Conservation (phyloP, 2,113 vertebrate species). For the Carettochelys insculpta region DNA sequence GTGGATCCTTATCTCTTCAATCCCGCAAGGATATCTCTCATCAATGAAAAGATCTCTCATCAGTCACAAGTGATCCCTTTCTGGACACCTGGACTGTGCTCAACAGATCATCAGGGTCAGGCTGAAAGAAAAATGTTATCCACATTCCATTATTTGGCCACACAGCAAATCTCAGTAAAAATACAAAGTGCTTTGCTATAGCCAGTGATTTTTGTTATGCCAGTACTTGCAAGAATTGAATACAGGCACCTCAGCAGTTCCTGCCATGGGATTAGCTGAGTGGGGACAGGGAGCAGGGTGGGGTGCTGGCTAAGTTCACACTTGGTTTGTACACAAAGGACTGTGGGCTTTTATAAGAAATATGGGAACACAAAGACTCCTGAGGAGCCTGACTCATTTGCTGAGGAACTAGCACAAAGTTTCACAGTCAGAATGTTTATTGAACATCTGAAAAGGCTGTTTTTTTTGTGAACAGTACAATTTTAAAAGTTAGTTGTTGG, state of each 20-base stretch:
- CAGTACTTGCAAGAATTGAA: too few relatives aligned
- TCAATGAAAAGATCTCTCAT: neutral
- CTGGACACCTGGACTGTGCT: neutral
- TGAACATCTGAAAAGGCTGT: neutral
- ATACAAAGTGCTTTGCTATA: too few relatives aligned
- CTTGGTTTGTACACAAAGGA: neutral
- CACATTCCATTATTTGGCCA: neutral
- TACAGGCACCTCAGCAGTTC: too few relatives aligned
- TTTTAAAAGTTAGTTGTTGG: neutral
- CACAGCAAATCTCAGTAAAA: neutral
- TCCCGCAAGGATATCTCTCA: too few relatives aligned
- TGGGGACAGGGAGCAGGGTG: too few relatives aligned
- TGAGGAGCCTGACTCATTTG: neutral
- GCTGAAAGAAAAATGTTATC: neutral
- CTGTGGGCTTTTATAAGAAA: neutral
- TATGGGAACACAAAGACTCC: neutral
- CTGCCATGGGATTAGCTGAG: too few relatives aligned
- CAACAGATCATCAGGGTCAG: neutral
- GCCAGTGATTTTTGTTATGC: too few relatives aligned
- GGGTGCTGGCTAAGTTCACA: too few relatives aligned
- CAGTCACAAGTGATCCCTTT: neutral
- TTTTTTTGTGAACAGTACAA: neutral
- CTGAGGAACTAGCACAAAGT: neutral
- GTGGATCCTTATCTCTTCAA: neutral
- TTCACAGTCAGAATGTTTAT: neutral